Evolutionary conservation across 64 coral and sea anemone species (phyloP), one percentile per base, ranked within the genome.

Genomic region (Anthopleura sola): DNA sequence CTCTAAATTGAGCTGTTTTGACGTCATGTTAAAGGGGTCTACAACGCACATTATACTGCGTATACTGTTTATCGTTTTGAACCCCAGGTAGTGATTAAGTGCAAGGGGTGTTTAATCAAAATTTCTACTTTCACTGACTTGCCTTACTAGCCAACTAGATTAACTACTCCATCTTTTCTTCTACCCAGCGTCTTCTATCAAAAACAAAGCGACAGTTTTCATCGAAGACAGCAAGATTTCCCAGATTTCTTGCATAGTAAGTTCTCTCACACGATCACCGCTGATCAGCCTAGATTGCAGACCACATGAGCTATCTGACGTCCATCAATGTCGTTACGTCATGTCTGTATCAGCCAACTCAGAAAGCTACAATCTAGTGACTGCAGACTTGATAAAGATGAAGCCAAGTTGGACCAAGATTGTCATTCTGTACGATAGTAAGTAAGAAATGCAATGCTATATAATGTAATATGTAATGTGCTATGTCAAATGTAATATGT

Each of bases 231-330:
- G 15, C 20, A 21, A 48, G 21, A 18, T 48, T 24, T 44, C 37
- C 16, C 76, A 79, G 17, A 17, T 44, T 6, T 79, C 36, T 23
- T 79, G 76, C 76, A 79, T 79, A 44, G 18, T 79, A 79, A 79
- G 76, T 26, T 38, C 37, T 24, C 36, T 79, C 37, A 79, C 76
- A 44, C 76, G 44, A 79, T 44, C 37, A 48, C 76, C 76, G 44
- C 76, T 79, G 76, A 24, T 79, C 44, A 79, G n/a, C 36, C 39
- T 79, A 48, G 3, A 79, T 6, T 17, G 38, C 76, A 79, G 37
- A 46, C 76, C 76, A 21, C 76, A 46, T 18, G 76, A 79, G 20
- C 18, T 79, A 2, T 29, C 20, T 2, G 44, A 79, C 3, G 24
- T 79, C 19, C 5, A 38, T 79, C 76, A 44, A 23, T 79, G 76